Conservation (phyloP, 2,113 vertebrate species). For the Nibea coibor region DNA sequence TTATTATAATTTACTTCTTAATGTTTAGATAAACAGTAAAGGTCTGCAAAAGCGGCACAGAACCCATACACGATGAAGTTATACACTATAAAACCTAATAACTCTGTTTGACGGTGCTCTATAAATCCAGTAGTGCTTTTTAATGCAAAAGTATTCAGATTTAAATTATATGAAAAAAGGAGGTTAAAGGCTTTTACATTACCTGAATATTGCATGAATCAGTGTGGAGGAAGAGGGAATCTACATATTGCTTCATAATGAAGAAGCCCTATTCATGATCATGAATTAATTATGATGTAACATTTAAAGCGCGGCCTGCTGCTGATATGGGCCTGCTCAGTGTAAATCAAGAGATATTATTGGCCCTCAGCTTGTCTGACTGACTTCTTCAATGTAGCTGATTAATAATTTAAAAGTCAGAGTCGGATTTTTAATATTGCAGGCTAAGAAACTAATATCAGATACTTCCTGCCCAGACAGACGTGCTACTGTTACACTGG, state of each 20-base stretch:
- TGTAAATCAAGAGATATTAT: constrained; percentile 58
- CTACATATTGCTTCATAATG: constrained; percentile 57
- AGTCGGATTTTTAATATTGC: constrained; percentile 48
- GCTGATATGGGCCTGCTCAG: constrained; percentile 49
- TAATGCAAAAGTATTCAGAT: neutral
- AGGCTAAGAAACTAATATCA: constrained; percentile 27
- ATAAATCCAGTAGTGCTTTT: constrained; percentile 7
- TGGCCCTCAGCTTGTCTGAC: constrained; percentile 52
- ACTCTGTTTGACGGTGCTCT: neutral
- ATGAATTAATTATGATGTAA: constrained; percentile 66
- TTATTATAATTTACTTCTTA: neutral
- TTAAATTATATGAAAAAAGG: constrained; percentile 8
- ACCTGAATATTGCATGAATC: constrained; percentile 45
- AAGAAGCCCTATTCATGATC: constrained; percentile 57
- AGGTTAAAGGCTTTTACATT: constrained; percentile 46
- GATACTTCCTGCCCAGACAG: constrained; percentile 26
- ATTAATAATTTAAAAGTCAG: constrained; percentile 63
- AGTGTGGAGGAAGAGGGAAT: constrained; percentile 25
- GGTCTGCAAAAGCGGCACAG: neutral
- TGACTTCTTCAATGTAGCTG: constrained; percentile 54
- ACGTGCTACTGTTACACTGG: constrained; percentile 11
- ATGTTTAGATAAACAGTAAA: neutral
- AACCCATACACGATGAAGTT: neutral
- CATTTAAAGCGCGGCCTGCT: constrained; percentile 66
- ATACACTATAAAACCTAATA: neutral